Percentiles rank a stretch among this genome's conserved stretches.
Conservation (phyloP, 2,888 invertebrate species). For the Andricus curvator region DNA sequence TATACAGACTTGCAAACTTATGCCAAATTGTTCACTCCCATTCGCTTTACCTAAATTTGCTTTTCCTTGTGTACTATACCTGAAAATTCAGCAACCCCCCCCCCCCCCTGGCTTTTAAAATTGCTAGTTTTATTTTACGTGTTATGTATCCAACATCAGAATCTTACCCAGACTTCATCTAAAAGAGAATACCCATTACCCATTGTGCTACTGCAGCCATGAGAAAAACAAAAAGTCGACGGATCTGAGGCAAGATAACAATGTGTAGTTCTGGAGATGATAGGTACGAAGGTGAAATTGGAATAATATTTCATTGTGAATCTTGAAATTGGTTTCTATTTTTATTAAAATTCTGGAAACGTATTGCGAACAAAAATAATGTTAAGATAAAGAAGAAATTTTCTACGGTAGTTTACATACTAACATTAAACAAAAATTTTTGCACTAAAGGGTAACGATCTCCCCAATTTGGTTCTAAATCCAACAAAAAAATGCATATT, state of each 20-base stretch:
- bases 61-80: constrained; percentile 56
- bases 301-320: constrained; percentile 19
- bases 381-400: neutral
- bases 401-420: neutral
- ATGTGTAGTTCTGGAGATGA: constrained; percentile 15
- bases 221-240: constrained; percentile 13
- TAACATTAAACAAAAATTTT: too few species aligned
- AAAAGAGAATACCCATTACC: constrained; percentile 5
- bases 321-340: constrained; percentile 27
- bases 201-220: constrained; percentile 3
- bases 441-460: too few species aligned
- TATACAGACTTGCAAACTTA: neutral
- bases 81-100: neutral
- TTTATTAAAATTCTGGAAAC: neutral
- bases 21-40: constrained; percentile 30
- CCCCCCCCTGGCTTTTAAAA: neutral
- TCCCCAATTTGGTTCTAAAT: too few species aligned
- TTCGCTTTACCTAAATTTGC: constrained; percentile 61
- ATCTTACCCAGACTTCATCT: neutral
- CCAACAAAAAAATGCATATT: too few species aligned
- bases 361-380: neutral
- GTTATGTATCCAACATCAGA: neutral
- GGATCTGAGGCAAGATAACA: constrained; percentile 16
- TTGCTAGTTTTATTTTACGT: neutral
- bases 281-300: neutral